phyloP scores from a whole-genome alignment of 2,888 invertebrate genomes.

The Siphonodentalium dalli region DNA sequence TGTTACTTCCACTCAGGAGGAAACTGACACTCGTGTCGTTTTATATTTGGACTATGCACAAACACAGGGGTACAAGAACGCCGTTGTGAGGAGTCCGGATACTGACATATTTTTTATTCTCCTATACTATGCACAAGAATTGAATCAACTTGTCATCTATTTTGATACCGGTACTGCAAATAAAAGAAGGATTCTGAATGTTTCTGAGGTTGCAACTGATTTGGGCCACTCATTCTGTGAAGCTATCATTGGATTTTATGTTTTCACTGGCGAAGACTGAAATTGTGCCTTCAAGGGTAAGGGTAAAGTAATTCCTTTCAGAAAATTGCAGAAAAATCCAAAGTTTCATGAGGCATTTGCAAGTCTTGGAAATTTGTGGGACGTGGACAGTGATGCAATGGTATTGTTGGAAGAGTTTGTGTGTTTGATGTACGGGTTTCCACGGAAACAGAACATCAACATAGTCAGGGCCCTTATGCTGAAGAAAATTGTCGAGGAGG shows the following conservation, averaged over 20 bases:
- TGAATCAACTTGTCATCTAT: no score
- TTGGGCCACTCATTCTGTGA: conserved; percentile 10
- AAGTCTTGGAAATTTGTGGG: conserved; percentile 11
- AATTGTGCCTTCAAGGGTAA: conserved; percentile 24
- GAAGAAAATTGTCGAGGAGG: conserved; percentile 21
- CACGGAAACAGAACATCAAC: conserved; percentile 2
- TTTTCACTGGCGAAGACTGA: conserved; percentile 13
- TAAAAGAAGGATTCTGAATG: no score
- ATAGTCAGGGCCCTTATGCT: conserved; percentile 6
- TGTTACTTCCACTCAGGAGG: no score
- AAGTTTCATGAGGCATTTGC: neutral
- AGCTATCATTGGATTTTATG: conserved; percentile 16
- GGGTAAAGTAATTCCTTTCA: conserved; percentile 18
- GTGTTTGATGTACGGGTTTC: conserved; percentile 13
- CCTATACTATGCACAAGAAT: no score
- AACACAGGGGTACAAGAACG: no score
- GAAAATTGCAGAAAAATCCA: conserved; percentile 17
- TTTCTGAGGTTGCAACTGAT: no score
- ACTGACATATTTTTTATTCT: no score
- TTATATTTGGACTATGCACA: no score
- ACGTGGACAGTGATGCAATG: neutral
- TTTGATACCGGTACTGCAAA: no score
- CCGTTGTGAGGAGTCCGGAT: no score
- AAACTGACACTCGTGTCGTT: no score
- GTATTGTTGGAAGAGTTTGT: conserved; percentile 1